Percentiles rank a stretch among this genome's conserved stretches.
These are phyloP conservation scores for Alces alces DNA, from an alignment of 2,113 vertebrate species.

Conservation along the genomic window DNA sequence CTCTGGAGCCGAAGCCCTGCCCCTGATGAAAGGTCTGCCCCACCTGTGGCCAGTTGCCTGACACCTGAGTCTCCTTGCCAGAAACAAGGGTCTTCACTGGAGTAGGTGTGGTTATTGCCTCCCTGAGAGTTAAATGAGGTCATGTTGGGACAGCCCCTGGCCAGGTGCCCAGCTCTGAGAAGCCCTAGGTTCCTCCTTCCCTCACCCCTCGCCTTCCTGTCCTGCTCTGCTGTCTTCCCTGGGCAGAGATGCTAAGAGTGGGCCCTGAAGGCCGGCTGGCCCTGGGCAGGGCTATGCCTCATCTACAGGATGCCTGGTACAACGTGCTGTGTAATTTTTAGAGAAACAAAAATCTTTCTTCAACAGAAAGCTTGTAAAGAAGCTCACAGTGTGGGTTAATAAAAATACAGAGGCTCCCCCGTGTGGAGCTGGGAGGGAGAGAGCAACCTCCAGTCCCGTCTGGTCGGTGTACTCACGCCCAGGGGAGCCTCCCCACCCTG, in stretches of 20 bases:
- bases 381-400: rapidly evolving
- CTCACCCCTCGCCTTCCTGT: rapidly evolving
- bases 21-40: not conserved
- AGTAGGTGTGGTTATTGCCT: too few species aligned
- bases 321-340: not conserved
- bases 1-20: not conserved
- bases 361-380: not conserved
- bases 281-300: not conserved
- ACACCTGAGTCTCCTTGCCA: not conserved
- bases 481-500: rapidly evolving
- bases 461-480: rapidly evolving
- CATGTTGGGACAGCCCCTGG: rapidly evolving
- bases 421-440: not conserved
- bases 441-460: rapidly evolving
- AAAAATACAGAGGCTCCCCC: rapidly evolving
- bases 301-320: rapidly evolving
- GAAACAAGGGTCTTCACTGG: rapidly evolving
- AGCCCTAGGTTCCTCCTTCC: not conserved
- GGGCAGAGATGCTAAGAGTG: not conserved
- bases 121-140: rapidly evolving
- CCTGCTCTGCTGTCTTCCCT: not conserved
- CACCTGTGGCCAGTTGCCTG: not conserved
- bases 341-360: not conserved
- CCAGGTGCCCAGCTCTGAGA: not conserved
- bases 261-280: rapidly evolving